A percentile compares a stretch with the other conserved stretches of the same genome.
Evolutionary conservation across 2,797 vertebrate species (phyloP).

Genomic region (Typhlichthys subterraneus): DNA sequence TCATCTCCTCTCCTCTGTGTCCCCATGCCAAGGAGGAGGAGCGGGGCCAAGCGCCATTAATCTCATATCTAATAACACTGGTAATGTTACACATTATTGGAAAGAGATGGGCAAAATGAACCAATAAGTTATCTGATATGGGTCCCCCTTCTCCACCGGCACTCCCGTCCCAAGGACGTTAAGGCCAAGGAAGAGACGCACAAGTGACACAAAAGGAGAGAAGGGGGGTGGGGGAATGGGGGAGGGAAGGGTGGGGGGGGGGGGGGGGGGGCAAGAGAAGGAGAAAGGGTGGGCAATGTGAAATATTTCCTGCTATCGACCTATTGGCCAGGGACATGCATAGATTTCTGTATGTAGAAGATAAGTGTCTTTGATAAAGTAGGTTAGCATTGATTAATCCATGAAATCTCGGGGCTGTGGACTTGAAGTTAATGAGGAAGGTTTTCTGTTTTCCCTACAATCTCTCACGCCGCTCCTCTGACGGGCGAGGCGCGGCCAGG

Average conservation of each 20-base stretch:
- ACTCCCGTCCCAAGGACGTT: slow-evolving; percentile 70
- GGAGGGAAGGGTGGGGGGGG: not conserved
- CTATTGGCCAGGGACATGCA: slow-evolving; percentile 75
- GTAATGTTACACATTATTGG: slow-evolving; percentile 79
- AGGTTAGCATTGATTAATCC: slow-evolving; percentile 88
- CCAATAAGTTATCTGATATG: slow-evolving; percentile 78
- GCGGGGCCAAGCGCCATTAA: slow-evolving; percentile 75
- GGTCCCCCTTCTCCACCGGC: slow-evolving; percentile 60
- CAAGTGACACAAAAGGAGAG: slow-evolving; percentile 43
- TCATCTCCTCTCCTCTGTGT: slow-evolving; percentile 49
- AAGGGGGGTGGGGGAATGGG: slow-evolving; percentile 21
- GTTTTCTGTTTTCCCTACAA: slow-evolving; percentile 76
- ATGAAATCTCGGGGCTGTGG: slow-evolving; percentile 80
- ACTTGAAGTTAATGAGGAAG: slow-evolving; percentile 83
- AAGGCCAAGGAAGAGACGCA: slow-evolving; percentile 60
- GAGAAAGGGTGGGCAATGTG: slow-evolving; percentile 70
- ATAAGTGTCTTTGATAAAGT: slow-evolving; percentile 87
- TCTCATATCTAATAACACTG: slow-evolving; percentile 77
- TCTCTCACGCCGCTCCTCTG: slow-evolving; percentile 62
- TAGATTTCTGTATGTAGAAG: slow-evolving; percentile 82
- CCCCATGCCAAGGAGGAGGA: slow-evolving; percentile 50
- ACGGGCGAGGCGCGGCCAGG: slow-evolving; percentile 44
- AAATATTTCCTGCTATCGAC: slow-evolving; percentile 83
- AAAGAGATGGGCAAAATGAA: slow-evolving; percentile 76
- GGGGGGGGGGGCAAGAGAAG: slow-evolving; percentile 45